Evolutionary conservation across 2,888 invertebrate species (phyloP), one percentile per base, ranked within the genome.

Genomic region (Mesorhabditis belari): DNA sequence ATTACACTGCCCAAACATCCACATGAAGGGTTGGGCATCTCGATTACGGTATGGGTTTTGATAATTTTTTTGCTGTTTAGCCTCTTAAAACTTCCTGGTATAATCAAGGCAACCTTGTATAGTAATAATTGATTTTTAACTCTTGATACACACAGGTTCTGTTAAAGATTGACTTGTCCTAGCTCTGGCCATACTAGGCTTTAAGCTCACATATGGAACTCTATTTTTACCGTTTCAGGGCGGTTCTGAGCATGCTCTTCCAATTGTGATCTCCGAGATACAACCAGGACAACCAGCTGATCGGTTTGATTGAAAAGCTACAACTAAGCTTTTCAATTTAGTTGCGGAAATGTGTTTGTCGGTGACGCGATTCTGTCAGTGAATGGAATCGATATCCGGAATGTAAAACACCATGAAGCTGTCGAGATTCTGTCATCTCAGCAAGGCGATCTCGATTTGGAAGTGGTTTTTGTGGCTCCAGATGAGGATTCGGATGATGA

Each of bases 351-450:
- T 64, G 83, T 90, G 49, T 90, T 87, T 82, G 89, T 91, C 23
- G 91, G 90, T 0, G 91, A 91, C 83, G 90, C 90, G 26, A 90
- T 91, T 72, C 84, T 91, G 29, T 87, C 87, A 68, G 90, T 90
- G 65, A 90, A 91, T 81, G 88, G 88, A 62, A 85, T 87, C 57
- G 89, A 90, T 81, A 85, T 91, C 73, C 85, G 88, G 59, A 87
- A 88, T 83, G 87, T 88, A 44, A 88, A 88, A 76, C 91, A 91
- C 82, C 86, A 87, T 67, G 90, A 90, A 77, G 90, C 90, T 4
- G 91, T 90, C 4, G 86, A 87, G 69, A 87, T 90, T 62, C 82
- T 91, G 64, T 89, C 89, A 26, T 35, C 76, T 1, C 76, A 83
- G 82, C 81, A 87, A 74, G 89, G 89, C 12, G 87, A 88, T 80